Evolutionary conservation across 1,140 invertebrate genomes (phyloP).

Genomic region (Danaus plexippus): DNA sequence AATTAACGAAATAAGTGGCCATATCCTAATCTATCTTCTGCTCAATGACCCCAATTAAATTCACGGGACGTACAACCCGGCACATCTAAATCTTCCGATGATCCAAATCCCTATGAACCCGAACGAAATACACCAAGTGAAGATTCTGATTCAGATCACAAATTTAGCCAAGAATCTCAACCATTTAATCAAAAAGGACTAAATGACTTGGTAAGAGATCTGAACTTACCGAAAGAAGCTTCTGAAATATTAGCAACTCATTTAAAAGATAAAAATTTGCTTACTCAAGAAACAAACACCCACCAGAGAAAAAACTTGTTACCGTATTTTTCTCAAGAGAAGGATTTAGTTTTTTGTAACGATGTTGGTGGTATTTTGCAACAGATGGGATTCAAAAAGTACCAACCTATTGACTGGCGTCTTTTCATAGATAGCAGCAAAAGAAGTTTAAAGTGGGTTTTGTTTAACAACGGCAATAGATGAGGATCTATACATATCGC

Average conservation of each 20-base stretch:
- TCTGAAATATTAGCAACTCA: too few relatives aligned
- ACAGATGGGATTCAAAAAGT: too few relatives aligned
- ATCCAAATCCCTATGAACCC: conserved; percentile 11
- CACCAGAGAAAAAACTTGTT: too few relatives aligned
- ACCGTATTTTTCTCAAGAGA: too few relatives aligned
- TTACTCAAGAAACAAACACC: not conserved
- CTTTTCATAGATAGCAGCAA: too few relatives aligned
- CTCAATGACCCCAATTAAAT: conserved; percentile 17
- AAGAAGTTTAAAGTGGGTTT: too few relatives aligned
- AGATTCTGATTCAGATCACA: conserved; percentile 15
- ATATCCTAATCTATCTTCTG: conserved; percentile 21
- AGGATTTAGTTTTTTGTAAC: too few relatives aligned
- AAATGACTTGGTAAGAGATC: not conserved
- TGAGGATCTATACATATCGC: not conserved
- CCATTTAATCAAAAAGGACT: too few relatives aligned
- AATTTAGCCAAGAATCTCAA: conserved; percentile 5
- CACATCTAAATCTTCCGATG: too few relatives aligned
- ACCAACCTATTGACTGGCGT: too few relatives aligned
- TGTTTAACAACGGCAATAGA: not conserved
- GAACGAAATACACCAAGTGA: conserved; percentile 13
- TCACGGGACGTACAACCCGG: conserved; percentile 14
- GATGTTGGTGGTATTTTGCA: too few relatives aligned
- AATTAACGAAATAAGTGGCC: conserved; percentile 21
- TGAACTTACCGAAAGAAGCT: too few relatives aligned
- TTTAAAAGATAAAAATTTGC: conserved; percentile 5